Evolutionary conservation across 1,140 invertebrate species (phyloP).

Genomic region (Lepidurus packardi): DNA sequence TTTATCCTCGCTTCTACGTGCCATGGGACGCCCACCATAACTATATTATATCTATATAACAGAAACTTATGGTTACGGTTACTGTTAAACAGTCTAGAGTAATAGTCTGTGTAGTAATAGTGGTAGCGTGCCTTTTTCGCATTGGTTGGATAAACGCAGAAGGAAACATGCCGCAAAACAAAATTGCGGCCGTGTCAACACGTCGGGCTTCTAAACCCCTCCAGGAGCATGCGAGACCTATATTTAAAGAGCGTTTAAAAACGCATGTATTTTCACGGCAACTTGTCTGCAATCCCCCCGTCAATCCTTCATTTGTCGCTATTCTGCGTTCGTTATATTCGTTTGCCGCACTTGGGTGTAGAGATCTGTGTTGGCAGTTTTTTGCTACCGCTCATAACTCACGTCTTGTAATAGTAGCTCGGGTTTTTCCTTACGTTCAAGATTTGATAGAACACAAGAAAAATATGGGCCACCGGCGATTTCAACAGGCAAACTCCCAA

Average conservation of each 20-base stretch:
- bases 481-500: neutral
- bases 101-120: neutral
- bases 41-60: neutral
- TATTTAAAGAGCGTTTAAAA: conserved; percentile 20
- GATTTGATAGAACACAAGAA: neutral
- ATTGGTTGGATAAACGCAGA: neutral
- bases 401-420: neutral
- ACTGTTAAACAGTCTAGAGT: no score
- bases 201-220: neutral
- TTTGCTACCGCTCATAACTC: conserved; percentile 4
- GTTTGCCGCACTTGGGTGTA: neutral
- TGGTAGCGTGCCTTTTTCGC: neutral
- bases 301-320: neutral
- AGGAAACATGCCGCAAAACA: neutral
- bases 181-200: conserved; percentile 1
- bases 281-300: neutral
- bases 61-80: neutral
- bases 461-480: neutral
- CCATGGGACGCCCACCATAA: neutral
- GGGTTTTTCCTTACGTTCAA: neutral
- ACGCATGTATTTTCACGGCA: neutral
- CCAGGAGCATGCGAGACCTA: neutral
- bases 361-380: neutral
- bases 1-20: neutral
- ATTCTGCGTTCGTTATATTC: neutral